Conservation (phyloP, 2,113 vertebrate genomes). For the Vulpes vulpes region DNA sequence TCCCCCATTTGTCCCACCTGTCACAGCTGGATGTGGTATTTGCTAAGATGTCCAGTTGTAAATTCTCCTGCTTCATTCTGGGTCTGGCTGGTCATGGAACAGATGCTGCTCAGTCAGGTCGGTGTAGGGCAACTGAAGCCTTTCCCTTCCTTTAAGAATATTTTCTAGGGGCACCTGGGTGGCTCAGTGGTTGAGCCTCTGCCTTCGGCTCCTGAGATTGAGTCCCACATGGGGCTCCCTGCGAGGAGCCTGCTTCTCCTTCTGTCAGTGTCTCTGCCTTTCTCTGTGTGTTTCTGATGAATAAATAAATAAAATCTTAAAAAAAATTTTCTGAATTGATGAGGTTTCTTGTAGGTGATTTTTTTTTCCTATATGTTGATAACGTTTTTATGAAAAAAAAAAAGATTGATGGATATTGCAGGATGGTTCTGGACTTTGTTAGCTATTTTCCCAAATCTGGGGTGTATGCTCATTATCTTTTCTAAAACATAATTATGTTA, state of each 20-base stretch:
- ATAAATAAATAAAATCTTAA: no score
- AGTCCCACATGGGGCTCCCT: no score
- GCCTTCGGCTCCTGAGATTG: no score
- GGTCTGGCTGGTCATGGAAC: background rate
- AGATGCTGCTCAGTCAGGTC: background rate
- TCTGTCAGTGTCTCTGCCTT: no score
- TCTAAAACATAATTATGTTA: background rate
- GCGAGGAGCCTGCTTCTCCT: no score
- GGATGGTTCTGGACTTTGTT: conserved; percentile 22
- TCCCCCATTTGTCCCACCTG: background rate
- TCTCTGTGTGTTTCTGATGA: no score
- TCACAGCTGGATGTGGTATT: background rate
- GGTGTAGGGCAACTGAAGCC: no score
- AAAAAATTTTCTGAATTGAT: background rate
- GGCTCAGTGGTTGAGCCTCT: no score
- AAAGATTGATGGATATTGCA: background rate
- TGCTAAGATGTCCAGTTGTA: background rate
- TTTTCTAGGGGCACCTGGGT: background rate
- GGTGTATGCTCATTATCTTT: background rate
- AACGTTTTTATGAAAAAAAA: background rate
- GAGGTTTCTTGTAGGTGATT: background rate
- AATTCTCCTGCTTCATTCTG: background rate
- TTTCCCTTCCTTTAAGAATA: background rate
- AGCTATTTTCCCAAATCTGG: background rate
- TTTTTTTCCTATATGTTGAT: background rate